Evolutionary conservation across 2,113 vertebrate genomes (phyloP).

Genomic region (Seriola rivoliana): DNA sequence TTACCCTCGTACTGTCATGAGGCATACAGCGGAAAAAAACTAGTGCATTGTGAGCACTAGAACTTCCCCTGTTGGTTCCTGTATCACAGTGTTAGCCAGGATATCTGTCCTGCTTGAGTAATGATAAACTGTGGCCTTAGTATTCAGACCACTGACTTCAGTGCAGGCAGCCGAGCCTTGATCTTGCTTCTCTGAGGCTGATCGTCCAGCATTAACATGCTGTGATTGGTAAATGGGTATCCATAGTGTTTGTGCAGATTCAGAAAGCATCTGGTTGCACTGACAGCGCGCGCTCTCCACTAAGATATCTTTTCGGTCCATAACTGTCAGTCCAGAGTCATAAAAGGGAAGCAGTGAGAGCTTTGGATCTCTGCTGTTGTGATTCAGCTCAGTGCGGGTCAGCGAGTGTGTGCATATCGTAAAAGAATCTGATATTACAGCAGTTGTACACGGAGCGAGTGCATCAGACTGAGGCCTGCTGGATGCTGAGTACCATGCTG

Average conservation of each 20-base stretch:
- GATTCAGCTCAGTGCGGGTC: constrained; percentile 9
- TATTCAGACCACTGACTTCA: background rate
- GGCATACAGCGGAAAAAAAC: background rate
- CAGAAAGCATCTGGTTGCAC: constrained; percentile 4
- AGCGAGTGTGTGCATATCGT: constrained; percentile 19
- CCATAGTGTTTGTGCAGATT: background rate
- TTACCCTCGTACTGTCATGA: background rate
- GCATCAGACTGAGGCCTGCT: background rate
- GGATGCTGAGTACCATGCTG: constrained; percentile 3
- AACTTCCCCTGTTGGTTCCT: background rate
- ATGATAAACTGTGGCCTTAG: background rate
- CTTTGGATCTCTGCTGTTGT: constrained; percentile 6
- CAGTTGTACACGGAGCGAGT: constrained; percentile 3
- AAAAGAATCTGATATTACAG: constrained; percentile 46
- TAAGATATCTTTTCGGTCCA: constrained; percentile 1
- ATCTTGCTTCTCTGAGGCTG: background rate
- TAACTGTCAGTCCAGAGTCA: constrained; percentile 12
- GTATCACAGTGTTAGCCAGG: background rate
- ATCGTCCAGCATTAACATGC: background rate
- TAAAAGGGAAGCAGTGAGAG: constrained; percentile 18
- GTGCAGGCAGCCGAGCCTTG: background rate
- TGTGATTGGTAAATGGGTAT: background rate
- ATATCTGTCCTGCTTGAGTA: constrained; percentile 1
- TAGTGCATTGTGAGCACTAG: background rate
- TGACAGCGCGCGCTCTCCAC: constrained; percentile 2